Conservation (phyloP, 1,140 invertebrate species). For the Formica exsecta region DNA sequence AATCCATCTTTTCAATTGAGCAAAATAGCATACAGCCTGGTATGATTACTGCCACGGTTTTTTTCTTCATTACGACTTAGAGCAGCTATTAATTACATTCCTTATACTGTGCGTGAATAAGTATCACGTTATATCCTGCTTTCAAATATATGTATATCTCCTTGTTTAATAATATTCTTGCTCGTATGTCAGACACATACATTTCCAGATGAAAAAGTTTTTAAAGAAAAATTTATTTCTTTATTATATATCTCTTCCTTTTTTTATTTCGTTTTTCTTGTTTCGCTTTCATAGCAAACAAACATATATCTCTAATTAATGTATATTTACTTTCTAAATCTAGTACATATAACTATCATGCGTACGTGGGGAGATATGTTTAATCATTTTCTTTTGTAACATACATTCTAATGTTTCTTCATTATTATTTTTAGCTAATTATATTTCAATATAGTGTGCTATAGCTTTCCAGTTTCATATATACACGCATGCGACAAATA, state of each 20-base stretch:
- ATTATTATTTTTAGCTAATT: conserved; percentile 5
- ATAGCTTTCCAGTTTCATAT: neutral
- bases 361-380: neutral
- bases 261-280: conserved; percentile 12
- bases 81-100: conserved; percentile 35
- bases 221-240: conserved; percentile 6
- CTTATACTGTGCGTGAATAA: neutral
- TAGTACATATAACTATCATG: conserved; percentile 3
- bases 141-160: conserved; percentile 10
- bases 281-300: neutral
- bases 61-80: neutral
- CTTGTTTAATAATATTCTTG: conserved; percentile 13
- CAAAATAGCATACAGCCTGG: neutral
- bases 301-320: conserved; percentile 16
- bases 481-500: no score
- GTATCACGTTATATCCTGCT: conserved; percentile 23
- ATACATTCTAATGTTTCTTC: neutral
- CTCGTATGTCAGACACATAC: neutral
- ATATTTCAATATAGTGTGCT: neutral
- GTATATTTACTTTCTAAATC: conserved; percentile 54
- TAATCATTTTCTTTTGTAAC: conserved; percentile 3
- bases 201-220: neutral
- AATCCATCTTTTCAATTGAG: conserved; percentile 49
- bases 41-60: conserved; percentile 19
- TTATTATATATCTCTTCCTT: neutral